Conservation (phyloP, 2,113 vertebrate species). For the Gopherus flavomarginatus region DNA sequence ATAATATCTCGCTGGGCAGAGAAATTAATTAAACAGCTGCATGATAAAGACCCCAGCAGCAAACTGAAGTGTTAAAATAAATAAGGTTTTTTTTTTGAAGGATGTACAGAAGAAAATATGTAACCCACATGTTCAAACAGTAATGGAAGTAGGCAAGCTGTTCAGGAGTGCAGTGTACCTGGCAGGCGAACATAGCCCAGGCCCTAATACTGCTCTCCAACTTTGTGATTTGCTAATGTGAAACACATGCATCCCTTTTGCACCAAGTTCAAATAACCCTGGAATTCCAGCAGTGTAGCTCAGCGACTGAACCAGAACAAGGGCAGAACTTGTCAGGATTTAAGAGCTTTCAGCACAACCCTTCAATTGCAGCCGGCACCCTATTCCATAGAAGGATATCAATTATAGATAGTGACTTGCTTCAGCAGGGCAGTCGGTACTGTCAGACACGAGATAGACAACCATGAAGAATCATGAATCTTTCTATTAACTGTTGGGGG, state of each 20-base stretch:
- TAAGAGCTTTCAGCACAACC: conserved; percentile 96
- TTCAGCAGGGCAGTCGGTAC: conserved; percentile 88
- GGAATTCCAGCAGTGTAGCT: conserved; percentile 78
- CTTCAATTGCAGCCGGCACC: conserved; percentile 94
- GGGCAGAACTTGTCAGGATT: conserved; percentile 97
- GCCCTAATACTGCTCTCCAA: conserved; percentile 59
- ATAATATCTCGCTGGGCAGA: conserved; percentile 74
- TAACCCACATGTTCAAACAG: conserved; percentile 20
- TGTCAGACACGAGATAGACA: conserved; percentile 97
- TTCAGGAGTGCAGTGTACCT: conserved; percentile 39
- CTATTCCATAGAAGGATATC: conserved; percentile 98
- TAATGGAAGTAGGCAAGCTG: conserved; percentile 42
- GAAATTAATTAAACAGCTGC: conserved; percentile 78
- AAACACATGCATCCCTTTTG: conserved; percentile 70
- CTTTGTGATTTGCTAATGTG: conserved; percentile 75
- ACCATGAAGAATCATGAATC: conserved; percentile 95
- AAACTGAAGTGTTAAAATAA: conserved; percentile 69
- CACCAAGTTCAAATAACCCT: conserved; percentile 80
- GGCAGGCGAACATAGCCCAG: conserved; percentile 13
- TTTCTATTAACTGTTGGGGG: conserved; percentile 95
- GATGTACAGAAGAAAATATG: background rate
- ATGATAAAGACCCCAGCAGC: conserved; percentile 72
- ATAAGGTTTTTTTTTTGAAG: conserved; percentile 15
- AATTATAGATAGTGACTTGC: conserved; percentile 99
- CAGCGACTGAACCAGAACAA: conserved; percentile 84